Percentiles rank a stretch among this genome's conserved stretches.
These are phyloP conservation scores for Dascyllus trimaculatus DNA, from an alignment of 2,113 vertebrate species.

Conservation along the genomic window DNA sequence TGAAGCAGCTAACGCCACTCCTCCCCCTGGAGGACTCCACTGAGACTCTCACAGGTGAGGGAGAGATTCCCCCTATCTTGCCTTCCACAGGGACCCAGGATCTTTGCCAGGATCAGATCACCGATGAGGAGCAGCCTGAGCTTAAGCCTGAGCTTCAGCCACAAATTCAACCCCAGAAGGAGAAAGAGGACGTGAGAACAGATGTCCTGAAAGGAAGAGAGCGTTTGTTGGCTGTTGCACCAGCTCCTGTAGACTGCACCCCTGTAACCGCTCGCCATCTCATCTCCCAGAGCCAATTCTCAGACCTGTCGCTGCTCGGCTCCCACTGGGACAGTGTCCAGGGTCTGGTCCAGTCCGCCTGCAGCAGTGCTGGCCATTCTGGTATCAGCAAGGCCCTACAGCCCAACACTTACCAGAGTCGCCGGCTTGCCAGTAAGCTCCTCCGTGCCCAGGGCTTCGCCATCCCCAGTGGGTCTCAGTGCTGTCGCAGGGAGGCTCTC, in stretches of 20 bases:
- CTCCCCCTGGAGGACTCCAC: slow-evolving; percentile 82
- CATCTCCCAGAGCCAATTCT: slow-evolving; percentile 90
- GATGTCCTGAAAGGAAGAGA: slow-evolving; percentile 56
- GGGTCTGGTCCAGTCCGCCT: slow-evolving; percentile 91
- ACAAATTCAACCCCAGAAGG: slow-evolving; percentile 29
- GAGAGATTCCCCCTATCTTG: slow-evolving; percentile 11
- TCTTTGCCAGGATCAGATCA: slow-evolving; percentile 5
- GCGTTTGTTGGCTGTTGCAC: slow-evolving; percentile 1
- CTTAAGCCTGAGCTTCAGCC: slow-evolving; percentile 52
- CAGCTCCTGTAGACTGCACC: slow-evolving; percentile 74
- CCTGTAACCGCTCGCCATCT: slow-evolving; percentile 81
- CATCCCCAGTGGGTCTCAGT: slow-evolving; percentile 84
- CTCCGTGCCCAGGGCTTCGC: slow-evolving; percentile 84
- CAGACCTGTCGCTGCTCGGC: slow-evolving; percentile 90
- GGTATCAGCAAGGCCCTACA: slow-evolving; percentile 84
- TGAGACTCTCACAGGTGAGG: slow-evolving; percentile 82
- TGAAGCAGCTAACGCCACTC: slow-evolving; percentile 52
- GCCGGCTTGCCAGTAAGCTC: slow-evolving; percentile 86
- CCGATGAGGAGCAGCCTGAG: slow-evolving; percentile 40
- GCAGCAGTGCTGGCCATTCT: slow-evolving; percentile 76
- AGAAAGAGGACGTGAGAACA: slow-evolving; percentile 57
- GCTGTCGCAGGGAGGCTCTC: slow-evolving; percentile 80
- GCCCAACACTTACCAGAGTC: slow-evolving; percentile 88
- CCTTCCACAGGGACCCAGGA: slow-evolving; percentile 20
- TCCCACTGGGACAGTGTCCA: slow-evolving; percentile 95